Evolutionary conservation across 1,140 invertebrate species (phyloP), one percentile per base, ranked within the genome.

Genomic region (Plutomurus gul): DNA sequence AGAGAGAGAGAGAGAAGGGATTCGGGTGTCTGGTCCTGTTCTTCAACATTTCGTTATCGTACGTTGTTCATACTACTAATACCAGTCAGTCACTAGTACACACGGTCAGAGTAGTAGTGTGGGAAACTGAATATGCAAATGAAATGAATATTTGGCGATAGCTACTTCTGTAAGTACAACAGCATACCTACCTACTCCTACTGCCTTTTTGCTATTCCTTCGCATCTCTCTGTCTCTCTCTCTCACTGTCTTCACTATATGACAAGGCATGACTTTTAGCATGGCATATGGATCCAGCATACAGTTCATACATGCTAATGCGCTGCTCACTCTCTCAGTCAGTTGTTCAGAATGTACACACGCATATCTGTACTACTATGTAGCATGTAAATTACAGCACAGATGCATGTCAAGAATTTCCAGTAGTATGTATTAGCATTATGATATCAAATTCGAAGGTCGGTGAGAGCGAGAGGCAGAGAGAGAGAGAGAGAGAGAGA

Each of bases 101-200:
- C 39, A 43, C 39, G n/a, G 39, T 43, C 25, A 65, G 16, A 65
- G 56, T 65, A 36, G 56, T 65, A 65, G 56, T 65, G 56, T 65
- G 56, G 56, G 56, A 65, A 65, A 65, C 27, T 65, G 56, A 65
- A 65, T 65, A 65, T 65, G 56, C 56, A 65, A 65, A 65, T 65
- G 56, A 65, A 65, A 65, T 65, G 56, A 65, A 65, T 65, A 65
- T 65, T 65, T 65, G 56, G 56, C 56, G 56, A 65, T 65, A 65
- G 56, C 56, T 65, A 30, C 56, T 16, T 65, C 56, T 56, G 43
- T 47, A 13, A 20, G 20, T 47, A 20, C 27, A n/a, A 33, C 36
- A 30, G 13, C 56, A 65, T 65, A 27, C 56, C 56, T 33, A 33
- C 36, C 56, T 30, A 65, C 56, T 16, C 27, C 2, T 13, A 43